Conservation (phyloP, 2,113 vertebrate genomes). For the Nesoenas mayeri region DNA sequence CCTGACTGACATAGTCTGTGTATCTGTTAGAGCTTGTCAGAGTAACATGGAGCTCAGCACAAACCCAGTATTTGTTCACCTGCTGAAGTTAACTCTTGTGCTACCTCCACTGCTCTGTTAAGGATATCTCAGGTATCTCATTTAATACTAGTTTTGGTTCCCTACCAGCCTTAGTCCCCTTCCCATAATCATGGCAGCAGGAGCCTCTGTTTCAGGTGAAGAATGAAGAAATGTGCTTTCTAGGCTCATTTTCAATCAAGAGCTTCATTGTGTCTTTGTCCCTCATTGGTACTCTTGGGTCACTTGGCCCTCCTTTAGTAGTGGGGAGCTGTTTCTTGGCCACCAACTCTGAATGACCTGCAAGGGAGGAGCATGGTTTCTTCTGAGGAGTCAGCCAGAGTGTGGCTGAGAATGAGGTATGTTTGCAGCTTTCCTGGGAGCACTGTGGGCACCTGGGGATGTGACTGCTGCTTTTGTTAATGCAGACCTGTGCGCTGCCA, state of each 20-base stretch:
- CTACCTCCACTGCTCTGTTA: neutral
- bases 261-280: neutral
- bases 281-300: neutral
- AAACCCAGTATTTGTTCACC: accelerated
- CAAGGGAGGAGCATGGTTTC: neutral
- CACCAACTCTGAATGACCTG: neutral
- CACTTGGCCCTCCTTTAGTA: neutral
- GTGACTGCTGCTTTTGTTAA: neutral
- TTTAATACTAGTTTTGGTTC: neutral
- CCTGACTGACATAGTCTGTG: neutral
- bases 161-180: neutral
- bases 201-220: neutral
- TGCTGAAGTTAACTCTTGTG: neutral
- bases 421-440: neutral
- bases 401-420: neutral
- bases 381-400: neutral
- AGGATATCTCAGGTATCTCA: neutral
- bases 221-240: neutral
- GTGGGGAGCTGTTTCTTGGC: neutral
- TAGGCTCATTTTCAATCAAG: neutral
- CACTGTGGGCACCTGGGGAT: neutral
- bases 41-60: neutral
- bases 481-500: neutral
- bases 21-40: neutral
- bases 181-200: neutral